Conservation (phyloP, 2,113 vertebrate genomes). For the Oreochromis tanganicae region DNA sequence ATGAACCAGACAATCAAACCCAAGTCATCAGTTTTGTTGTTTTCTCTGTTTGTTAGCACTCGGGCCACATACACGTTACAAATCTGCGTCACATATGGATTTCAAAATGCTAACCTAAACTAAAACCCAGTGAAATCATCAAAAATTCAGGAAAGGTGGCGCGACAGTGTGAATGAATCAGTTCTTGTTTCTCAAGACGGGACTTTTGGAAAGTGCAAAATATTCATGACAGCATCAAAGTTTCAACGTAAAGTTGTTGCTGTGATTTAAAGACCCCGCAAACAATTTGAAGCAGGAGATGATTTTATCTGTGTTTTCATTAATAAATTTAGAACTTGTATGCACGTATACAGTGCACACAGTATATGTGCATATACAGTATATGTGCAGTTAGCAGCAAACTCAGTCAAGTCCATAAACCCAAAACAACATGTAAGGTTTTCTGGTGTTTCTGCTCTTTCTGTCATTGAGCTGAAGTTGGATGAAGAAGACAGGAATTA, state of each 20-base stretch:
- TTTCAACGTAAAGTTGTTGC: background rate
- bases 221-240: background rate
- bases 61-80: background rate
- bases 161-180: background rate
- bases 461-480: background rate
- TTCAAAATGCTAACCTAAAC: background rate
- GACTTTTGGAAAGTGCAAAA: background rate
- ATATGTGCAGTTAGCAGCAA: background rate
- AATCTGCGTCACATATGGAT: background rate
- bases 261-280: background rate
- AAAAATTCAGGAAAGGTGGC: background rate
- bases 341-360: background rate
- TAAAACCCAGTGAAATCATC: background rate
- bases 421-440: background rate
- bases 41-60: background rate
- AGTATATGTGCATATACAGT: rapidly evolving
- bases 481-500: background rate
- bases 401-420: background rate
- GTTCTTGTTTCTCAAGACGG: background rate
- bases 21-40: background rate
- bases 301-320: background rate
- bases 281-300: background rate
- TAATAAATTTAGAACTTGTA: background rate
- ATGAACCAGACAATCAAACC: background rate
- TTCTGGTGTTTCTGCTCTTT: background rate